Base-by-base conservation (phyloP, 2,797 vertebrate genomes). In the Coregonus ussuriensis region DNA sequence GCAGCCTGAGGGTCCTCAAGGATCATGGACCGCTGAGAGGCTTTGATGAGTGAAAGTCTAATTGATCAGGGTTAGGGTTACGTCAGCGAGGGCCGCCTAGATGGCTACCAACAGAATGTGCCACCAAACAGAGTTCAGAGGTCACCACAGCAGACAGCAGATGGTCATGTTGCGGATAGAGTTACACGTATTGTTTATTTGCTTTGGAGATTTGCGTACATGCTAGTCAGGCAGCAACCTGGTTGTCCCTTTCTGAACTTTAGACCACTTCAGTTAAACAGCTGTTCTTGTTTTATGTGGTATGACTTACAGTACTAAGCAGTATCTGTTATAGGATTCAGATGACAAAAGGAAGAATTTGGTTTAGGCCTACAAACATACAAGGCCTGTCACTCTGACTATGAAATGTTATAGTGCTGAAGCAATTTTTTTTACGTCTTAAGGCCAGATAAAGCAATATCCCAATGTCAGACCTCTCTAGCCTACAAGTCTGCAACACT, bases 171-270 rank as follows among this genome's bases (percentile, higher is more conserved):
- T 82, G 83, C 21, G 21, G 79, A 59, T 91, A 85, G 4, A 72
- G 85, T 91, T 89, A 81, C 90, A 84, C 75, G 86, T 66, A 29
- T 54, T 91, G 88, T 91, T 92, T 92, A 35, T 90, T 90, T 89
- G 89, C 88, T 89, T 90, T 84, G 83, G 82, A 83, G 79, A 86
- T 85, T 78, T 86, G 91, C 89, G 85, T 90, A 87, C 87, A 83
- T 86, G 72, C 21, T 14, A 21, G 18, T 7, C 15, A 81, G 79
- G 72, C 81, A 7, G 86, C 82, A 85, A 89, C 88, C 88, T 86
- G 88, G 83, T 83, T 86, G 88, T 91, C 91, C 90, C 80, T 5
- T 16, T 65, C 53, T 74, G 70, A 6, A 15, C 65, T n/a, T 37
- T 2, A 18, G 47, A 65, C 80, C 71, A 74, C 1, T 72, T 82